These are phyloP conservation scores for Megamerina dolium DNA, from an alignment of 2,888 invertebrate species.

Conservation along the genomic window DNA sequence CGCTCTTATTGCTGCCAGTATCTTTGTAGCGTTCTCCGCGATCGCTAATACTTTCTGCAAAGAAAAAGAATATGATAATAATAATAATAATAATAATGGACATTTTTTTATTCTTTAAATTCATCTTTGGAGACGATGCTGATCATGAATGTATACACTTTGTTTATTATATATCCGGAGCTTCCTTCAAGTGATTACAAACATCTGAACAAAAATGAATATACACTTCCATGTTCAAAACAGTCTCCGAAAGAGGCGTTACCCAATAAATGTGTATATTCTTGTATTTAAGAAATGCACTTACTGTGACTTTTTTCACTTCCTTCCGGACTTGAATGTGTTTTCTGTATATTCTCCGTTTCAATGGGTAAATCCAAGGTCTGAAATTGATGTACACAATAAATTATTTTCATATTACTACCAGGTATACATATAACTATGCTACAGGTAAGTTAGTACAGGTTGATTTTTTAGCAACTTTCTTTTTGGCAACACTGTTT, in stretches of 20 bases:
- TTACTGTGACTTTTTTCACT: constrained; percentile 50
- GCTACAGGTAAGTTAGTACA: too few species aligned
- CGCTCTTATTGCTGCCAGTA: constrained; percentile 35
- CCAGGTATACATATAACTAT: too few species aligned
- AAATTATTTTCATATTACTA: too few species aligned
- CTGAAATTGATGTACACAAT: constrained; percentile 56
- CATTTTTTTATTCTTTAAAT: not conserved
- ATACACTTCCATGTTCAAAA: too few species aligned
- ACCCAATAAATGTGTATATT: not conserved
- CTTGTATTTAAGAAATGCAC: constrained; percentile 18
- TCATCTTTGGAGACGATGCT: too few species aligned
- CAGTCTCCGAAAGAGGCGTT: too few species aligned
- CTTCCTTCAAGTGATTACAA: too few species aligned
- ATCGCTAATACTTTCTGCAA: constrained; percentile 39
- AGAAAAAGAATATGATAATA: not conserved
- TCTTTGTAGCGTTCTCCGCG: constrained; percentile 38
- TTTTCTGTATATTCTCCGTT: constrained; percentile 57
- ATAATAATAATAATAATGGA: not conserved
- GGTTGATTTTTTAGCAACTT: too few species aligned
- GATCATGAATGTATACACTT: too few species aligned
- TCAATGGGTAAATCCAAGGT: constrained; percentile 80
- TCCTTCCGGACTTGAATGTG: constrained; percentile 66
- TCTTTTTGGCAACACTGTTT: too few species aligned
- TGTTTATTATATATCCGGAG: too few species aligned
- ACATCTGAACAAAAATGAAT: too few species aligned